phyloP scores from a whole-genome alignment of 2,888 invertebrate genomes.

The Pachymerium ferrugineum region DNA sequence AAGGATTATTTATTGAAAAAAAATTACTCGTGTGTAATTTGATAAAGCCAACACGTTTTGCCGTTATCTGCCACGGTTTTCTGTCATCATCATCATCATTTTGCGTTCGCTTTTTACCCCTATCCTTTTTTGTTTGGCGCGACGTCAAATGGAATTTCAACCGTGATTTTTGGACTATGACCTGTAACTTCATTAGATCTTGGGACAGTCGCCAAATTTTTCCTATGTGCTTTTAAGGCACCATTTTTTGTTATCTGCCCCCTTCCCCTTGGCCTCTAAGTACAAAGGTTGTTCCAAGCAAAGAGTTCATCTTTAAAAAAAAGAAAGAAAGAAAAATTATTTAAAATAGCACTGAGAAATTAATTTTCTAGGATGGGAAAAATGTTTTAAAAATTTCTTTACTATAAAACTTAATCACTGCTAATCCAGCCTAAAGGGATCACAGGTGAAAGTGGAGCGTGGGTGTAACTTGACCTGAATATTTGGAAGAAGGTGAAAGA shows the following conservation, averaged over 20 bases:
- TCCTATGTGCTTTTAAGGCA: neutral
- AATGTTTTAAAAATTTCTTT: neutral
- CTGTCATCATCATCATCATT: no score
- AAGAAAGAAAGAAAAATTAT: no score
- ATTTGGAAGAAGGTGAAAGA: neutral
- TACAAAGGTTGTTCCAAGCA: neutral
- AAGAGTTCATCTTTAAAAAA: no score
- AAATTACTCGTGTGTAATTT: no score
- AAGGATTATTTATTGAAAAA: no score
- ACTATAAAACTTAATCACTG: neutral
- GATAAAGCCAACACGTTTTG: no score
- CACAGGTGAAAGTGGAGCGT: neutral
- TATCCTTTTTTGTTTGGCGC: neutral
- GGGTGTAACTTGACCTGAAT: conserved; percentile 2
- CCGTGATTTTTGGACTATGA: neutral
- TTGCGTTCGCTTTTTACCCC: neutral
- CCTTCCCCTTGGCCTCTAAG: neutral
- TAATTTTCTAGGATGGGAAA: neutral
- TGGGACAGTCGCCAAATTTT: neutral
- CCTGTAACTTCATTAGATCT: neutral
- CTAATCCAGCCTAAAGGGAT: conserved; percentile 8
- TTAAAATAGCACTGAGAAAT: neutral
- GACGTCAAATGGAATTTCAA: neutral
- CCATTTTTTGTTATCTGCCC: neutral
- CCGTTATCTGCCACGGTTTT: no score